Base-by-base conservation (phyloP, 2,888 invertebrate species). In the Phyllotreta striolata region DNA sequence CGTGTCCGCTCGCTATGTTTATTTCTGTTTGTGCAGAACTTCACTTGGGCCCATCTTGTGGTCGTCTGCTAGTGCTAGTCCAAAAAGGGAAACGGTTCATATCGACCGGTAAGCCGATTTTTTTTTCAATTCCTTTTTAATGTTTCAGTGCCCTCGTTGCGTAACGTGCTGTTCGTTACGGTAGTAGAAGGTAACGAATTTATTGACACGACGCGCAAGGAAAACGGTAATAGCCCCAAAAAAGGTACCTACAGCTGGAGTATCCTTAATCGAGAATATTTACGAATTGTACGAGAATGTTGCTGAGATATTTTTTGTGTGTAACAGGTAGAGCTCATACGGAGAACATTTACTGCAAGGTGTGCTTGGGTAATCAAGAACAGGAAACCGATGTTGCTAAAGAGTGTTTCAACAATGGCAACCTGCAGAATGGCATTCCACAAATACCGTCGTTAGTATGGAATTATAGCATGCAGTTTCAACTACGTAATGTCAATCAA, bases 381-480 rank as follows among this genome's bases (percentile, higher is more conserved):
- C 88, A 89, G 73, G 84, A 86, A 72, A 91, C 91, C 0, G 85
- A 85, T 40, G 83, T 88, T 14, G 84, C 84, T 12, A 85, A 85
- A 62, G 87, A 88, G 24, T 83, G 85, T 38, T 78, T 82, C 60
- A 81, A 68, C 10, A 81, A 81, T 66, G 80, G 80, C 3, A 81
- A 80, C 63, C 70, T 75, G 3, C 76, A 77, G 65, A 80, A 79
- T 65, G 77, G 77, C 14, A 68, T 70, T 13, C 79, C 80, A 1
- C 79, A 75, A 66, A 74, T 77, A 43, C 79, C 81, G 1, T 74
- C 73, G 13, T 87, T 91, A 8, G 83, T 88, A 64, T 91, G 91
- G 91, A 89, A 91, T 77, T 84, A 87, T 58, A 88, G 88, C 52
- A 91, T 91, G 91, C 91, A 91, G 80, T 91, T 91, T 78, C 86